Percentiles rank a stretch among this genome's conserved stretches.
These are phyloP conservation scores for Natrix natrix DNA, from an alignment of 2,797 vertebrate genomes.

Conservation along the genomic window DNA sequence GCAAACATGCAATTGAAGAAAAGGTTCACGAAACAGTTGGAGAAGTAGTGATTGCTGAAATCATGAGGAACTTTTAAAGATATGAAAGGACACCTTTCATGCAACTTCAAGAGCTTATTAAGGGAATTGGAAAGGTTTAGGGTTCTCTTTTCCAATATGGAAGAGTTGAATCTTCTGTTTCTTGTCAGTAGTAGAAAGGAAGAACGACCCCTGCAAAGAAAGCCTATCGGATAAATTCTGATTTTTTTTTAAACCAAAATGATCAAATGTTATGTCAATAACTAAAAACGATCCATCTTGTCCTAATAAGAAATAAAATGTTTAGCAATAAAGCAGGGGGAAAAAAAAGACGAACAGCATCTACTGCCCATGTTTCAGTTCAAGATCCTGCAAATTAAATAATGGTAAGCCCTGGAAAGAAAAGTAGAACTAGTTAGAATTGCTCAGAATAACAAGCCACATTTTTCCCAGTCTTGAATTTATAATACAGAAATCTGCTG, in stretches of 20 bases:
- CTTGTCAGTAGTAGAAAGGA: constrained; percentile 11
- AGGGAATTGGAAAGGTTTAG: background rate
- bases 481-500: background rate
- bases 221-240: background rate
- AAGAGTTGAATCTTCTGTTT: background rate
- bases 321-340: background rate
- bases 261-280: background rate
- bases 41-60: constrained; percentile 1
- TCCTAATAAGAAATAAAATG: background rate
- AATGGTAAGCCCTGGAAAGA: background rate
- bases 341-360: background rate
- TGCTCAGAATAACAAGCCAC: background rate
- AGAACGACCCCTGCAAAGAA: background rate
- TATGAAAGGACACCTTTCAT: background rate
- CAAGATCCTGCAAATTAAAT: background rate
- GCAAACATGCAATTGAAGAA: constrained; percentile 59
- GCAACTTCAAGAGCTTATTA: background rate
- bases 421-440: background rate
- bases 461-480: background rate
- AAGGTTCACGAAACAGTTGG: background rate
- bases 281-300: background rate
- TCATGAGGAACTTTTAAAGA: background rate
- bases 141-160: background rate
- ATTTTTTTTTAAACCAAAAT: background rate
- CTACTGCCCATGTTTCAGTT: background rate